Percentiles rank a stretch among this genome's conserved stretches.
Conservation (phyloP, 2,888 invertebrate species). For the Orchesella flavescens region DNA sequence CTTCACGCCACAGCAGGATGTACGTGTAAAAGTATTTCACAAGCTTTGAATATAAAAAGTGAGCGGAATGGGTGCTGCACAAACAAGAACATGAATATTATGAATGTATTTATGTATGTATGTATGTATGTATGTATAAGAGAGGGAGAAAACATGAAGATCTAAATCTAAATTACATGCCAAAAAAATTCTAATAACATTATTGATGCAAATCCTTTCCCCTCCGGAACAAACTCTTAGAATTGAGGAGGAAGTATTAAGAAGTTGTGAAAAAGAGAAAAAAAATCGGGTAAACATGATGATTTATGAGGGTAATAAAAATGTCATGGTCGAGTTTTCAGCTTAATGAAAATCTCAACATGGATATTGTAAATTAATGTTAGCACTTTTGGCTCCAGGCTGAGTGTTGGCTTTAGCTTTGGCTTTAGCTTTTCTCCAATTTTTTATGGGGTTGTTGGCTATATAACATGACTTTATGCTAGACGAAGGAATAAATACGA, state of each 20-base stretch:
- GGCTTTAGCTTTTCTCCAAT: not conserved
- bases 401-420: too few relatives aligned
- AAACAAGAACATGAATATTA: too few relatives aligned
- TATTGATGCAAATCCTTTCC: slow-evolving; percentile 24
- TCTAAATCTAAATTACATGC: slow-evolving; percentile 20
- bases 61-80: too few relatives aligned
- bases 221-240: not conserved
- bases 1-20: too few relatives aligned
- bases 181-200: slow-evolving; percentile 25
- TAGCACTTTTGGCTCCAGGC: slow-evolving; percentile 19
- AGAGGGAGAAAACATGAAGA: too few relatives aligned
- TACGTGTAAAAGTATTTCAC: too few relatives aligned
- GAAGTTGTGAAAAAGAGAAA: not conserved
- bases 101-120: too few relatives aligned
- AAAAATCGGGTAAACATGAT: slow-evolving; percentile 32
- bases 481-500: not conserved
- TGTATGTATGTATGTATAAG: too few relatives aligned
- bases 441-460: not conserved
- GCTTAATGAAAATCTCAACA: slow-evolving; percentile 43
- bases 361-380: slow-evolving; percentile 39
- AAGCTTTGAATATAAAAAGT: too few relatives aligned
- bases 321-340: slow-evolving; percentile 37
- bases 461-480: not conserved
- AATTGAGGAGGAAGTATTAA: not conserved
- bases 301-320: slow-evolving; percentile 43